These are phyloP conservation scores for Chloroclysta siterata DNA, from an alignment of 2,888 invertebrate species.

Conservation along the genomic window DNA sequence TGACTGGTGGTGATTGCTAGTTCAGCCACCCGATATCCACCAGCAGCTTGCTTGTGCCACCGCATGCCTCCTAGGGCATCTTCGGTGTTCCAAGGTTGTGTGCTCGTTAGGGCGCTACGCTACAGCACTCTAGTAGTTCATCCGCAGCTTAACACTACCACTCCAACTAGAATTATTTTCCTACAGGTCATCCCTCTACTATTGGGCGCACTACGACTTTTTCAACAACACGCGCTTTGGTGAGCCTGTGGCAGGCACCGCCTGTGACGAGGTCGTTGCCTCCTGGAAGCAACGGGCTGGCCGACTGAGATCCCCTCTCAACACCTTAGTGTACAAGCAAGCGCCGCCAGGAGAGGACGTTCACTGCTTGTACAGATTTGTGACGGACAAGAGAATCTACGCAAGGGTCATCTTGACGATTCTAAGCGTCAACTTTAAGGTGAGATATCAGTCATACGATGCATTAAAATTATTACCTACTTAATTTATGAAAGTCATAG, in stretches of 20 bases:
- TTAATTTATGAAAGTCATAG: no score
- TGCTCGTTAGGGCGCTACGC: no score
- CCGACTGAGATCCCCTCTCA: conserved; percentile 91
- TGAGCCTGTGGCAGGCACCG: conserved; percentile 91
- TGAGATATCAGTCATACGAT: conserved; percentile 46
- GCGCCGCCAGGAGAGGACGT: conserved; percentile 90
- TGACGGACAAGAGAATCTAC: conserved; percentile 92
- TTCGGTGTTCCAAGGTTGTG: no score
- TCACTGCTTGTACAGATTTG: conserved; percentile 92
- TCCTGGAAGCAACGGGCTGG: conserved; percentile 93
- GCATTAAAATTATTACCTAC: no score
- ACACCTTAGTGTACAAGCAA: conserved; percentile 94
- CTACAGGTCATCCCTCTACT: conserved; percentile 93
- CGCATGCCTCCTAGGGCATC: no score
- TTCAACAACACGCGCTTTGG: conserved; percentile 96
- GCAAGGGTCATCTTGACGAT: conserved; percentile 92
- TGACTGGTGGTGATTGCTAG: no score
- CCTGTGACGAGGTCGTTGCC: conserved; percentile 94
- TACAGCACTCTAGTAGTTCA: no score
- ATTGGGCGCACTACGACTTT: conserved; percentile 97
- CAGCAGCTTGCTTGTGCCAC: no score
- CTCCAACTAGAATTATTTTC: neutral
- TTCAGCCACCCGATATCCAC: no score
- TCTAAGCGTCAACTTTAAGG: conserved; percentile 92
- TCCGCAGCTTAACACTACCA: neutral